Percentiles rank a stretch among this genome's conserved stretches.
phyloP scores from a whole-genome alignment of 2,113 vertebrate species.

The Barnardius zonarius region DNA sequence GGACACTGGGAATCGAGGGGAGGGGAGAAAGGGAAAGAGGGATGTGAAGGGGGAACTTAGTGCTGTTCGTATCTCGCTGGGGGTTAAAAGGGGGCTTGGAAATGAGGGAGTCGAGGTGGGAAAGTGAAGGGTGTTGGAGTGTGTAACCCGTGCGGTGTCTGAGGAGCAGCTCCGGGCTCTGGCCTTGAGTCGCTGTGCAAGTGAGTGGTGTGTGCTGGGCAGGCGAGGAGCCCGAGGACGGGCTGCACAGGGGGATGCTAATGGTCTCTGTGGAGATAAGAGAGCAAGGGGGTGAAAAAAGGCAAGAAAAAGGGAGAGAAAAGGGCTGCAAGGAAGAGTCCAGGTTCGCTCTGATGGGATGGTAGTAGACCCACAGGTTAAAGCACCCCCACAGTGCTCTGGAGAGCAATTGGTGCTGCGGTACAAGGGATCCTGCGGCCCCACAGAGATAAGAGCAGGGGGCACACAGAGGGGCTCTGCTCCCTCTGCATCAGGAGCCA shows the following conservation, averaged over 20 bases:
- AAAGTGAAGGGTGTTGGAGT: conserved; percentile 75
- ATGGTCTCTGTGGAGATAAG: not conserved
- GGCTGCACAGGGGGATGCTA: not conserved
- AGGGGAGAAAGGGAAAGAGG: conserved; percentile 70
- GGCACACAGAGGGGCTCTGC: not conserved
- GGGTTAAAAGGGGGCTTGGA: conserved; percentile 52
- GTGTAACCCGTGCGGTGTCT: not conserved
- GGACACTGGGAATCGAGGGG: conserved; percentile 72
- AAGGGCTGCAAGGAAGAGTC: not conserved
- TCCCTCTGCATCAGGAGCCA: not conserved
- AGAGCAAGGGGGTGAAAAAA: rapidly evolving
- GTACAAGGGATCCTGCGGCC: not conserved
- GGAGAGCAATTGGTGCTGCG: not conserved
- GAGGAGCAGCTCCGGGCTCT: conserved; percentile 40
- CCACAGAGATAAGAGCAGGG: not conserved
- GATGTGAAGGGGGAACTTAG: conserved; percentile 71
- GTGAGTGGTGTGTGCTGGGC: not conserved
- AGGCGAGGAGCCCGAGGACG: not conserved
- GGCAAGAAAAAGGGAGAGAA: not conserved
- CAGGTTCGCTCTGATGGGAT: not conserved
- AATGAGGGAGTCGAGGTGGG: conserved; percentile 69
- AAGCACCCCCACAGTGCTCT: not conserved
- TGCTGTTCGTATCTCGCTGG: conserved; percentile 30
- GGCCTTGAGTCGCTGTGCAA: conserved; percentile 11
- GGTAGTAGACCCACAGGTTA: not conserved